These are phyloP conservation scores for Heliornis fulica DNA, from an alignment of 2,113 vertebrate species.

Conservation along the genomic window DNA sequence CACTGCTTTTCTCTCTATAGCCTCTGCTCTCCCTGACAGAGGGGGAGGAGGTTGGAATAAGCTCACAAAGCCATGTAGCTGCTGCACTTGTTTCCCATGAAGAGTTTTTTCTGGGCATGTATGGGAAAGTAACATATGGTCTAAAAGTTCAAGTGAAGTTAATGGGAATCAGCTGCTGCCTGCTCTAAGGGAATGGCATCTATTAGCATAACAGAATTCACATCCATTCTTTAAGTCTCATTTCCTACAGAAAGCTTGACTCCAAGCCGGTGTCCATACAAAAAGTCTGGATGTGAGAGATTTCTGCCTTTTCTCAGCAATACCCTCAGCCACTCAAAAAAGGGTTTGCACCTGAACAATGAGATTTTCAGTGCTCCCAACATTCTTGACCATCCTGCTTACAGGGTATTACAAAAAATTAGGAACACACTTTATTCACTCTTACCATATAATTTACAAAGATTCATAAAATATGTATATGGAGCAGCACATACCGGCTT, in stretches of 20 bases:
- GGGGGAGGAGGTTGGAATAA: not conserved
- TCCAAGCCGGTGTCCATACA: not conserved
- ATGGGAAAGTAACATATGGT: not conserved
- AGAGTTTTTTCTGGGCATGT: not conserved
- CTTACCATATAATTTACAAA: not conserved
- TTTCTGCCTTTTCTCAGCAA: not conserved
- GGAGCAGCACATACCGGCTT: not conserved
- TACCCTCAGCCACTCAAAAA: not conserved
- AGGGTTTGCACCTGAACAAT: not conserved
- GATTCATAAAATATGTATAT: not conserved
- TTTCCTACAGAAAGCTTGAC: not conserved
- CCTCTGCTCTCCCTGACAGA: not conserved
- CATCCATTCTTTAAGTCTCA: not conserved
- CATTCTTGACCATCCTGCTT: not conserved
- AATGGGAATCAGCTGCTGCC: slow-evolving; percentile 25
- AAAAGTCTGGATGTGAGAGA: not conserved
- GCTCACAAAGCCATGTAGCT: not conserved
- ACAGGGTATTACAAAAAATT: not conserved
- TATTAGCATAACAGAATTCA: not conserved
- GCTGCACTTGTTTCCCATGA: not conserved
- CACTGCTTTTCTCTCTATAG: not conserved
- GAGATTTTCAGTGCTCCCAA: not conserved
- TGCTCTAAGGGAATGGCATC: not conserved
- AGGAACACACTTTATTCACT: not conserved
- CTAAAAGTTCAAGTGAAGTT: slow-evolving; percentile 18